Evolutionary conservation across 1,140 invertebrate genomes (phyloP), one percentile per base, ranked within the genome.

Genomic region (Heliconius congener): DNA sequence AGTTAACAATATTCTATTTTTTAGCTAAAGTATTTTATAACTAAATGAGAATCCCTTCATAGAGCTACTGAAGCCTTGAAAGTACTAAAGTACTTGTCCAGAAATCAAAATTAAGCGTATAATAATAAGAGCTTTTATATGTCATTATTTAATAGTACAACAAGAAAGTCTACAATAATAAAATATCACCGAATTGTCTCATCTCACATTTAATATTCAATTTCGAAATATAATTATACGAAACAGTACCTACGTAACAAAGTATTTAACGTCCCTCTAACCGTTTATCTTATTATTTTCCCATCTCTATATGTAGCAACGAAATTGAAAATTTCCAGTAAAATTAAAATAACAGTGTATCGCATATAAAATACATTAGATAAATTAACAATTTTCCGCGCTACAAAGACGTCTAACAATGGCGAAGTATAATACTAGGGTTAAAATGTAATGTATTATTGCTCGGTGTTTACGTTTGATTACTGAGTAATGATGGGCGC

Each of bases 391-490:
- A 66, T 66, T 66, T 27, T 66, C 23, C 23, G 2, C 60, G 8
- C n/a, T 3, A 23, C 23, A n/a, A 27, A 66, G 11, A 13, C 23
- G 60, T 23, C 57, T 27, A 27, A 30, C 60, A 66, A 66, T 66
- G 23, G 11, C 60, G 60, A 0, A 46, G 11, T 66, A 66, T 27
- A 66, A 66, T 66, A 66, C 60, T 30, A 30, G 60, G 60, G 60
- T 66, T 66, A 30, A 77, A 81, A 74, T 74, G 27, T 71, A 74
- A 77, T 74, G 50, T 81, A 66, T 77, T 81, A 81, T 81, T 57
- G 50, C 50, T 19, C 71, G 60, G 39, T 81, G 80, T 77, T 81
- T 81, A 57, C 57, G 71, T 81, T 81, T 77, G 71, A 81, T 81
- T 81, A 77, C 34, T 73, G 70, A 74, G 80, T 46, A 74, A 74